Evolutionary conservation across 2,888 invertebrate genomes (phyloP).

Genomic region (Andrena hattorfiana): DNA sequence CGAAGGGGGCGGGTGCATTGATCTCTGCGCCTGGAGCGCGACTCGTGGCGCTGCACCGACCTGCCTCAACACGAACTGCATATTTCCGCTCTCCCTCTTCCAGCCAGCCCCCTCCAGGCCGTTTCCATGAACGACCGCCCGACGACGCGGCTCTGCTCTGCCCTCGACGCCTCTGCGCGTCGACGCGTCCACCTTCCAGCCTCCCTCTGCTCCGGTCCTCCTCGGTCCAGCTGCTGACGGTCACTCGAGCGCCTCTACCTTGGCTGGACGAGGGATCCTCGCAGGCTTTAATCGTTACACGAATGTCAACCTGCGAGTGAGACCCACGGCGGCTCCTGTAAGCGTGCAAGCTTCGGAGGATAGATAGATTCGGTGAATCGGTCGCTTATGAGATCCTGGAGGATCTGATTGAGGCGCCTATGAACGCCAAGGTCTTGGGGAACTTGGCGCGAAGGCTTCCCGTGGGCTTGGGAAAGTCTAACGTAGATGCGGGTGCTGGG

Average conservation of each 20-base stretch:
- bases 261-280: not conserved
- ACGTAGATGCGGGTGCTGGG: too few species aligned
- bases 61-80: constrained; percentile 82
- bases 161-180: constrained; percentile 46
- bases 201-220: not conserved
- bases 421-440: too few species aligned
- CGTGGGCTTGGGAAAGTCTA: too few species aligned
- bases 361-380: not conserved
- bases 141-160: constrained; percentile 37
- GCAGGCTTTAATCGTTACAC: not conserved
- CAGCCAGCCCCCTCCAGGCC: constrained; percentile 6
- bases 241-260: not conserved
- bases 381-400: too few species aligned
- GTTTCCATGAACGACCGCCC: constrained; percentile 53
- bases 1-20: constrained; percentile 74
- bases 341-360: not conserved
- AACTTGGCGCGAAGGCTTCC: too few species aligned
- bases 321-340: not conserved
- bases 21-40: constrained; percentile 74
- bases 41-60: constrained; percentile 79
- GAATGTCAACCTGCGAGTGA: not conserved
- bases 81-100: constrained; percentile 62
- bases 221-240: not conserved
- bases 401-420: too few species aligned
- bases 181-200: constrained; percentile 37